phyloP scores from a whole-genome alignment of 92 coral and sea anemone genomes.

The Blastomussa wellsi region DNA sequence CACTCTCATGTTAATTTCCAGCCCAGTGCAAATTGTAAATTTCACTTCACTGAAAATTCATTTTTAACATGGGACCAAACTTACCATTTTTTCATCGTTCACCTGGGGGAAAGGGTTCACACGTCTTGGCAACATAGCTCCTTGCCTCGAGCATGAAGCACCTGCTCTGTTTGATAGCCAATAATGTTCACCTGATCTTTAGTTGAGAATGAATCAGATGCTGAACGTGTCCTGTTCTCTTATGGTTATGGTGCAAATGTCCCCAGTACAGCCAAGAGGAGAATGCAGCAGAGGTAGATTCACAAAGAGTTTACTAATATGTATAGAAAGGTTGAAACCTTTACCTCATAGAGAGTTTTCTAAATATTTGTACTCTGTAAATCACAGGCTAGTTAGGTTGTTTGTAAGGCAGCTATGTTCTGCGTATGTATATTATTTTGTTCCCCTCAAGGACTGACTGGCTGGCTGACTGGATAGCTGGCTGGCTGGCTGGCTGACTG shows the following conservation, averaged over 20 bases:
- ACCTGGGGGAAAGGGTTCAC: too few relatives aligned
- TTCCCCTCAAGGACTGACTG: neutral
- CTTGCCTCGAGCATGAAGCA: too few relatives aligned
- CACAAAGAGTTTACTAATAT: neutral
- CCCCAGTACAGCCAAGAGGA: conserved; percentile 96
- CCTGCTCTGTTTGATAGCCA: too few relatives aligned
- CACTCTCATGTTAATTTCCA: too few relatives aligned
- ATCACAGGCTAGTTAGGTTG: too few relatives aligned
- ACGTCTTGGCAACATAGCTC: too few relatives aligned
- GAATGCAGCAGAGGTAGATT: conserved; percentile 96
- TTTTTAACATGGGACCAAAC: too few relatives aligned
- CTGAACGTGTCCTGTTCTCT: conserved; percentile 87
- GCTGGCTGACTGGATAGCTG: neutral
- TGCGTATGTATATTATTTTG: neutral
- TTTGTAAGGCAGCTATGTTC: neutral
- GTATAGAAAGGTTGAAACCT: neutral
- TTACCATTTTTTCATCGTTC: too few relatives aligned
- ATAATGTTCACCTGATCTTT: neutral
- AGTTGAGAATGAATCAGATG: conserved; percentile 92
- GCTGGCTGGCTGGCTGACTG: neutral
- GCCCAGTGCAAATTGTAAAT: too few relatives aligned
- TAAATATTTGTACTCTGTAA: too few relatives aligned
- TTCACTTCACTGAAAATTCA: too few relatives aligned
- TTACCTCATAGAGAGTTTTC: neutral
- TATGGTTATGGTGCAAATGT: conserved; percentile 99